Evolutionary conservation across 2,113 vertebrate species (phyloP).

Genomic region (Campylorhamphus procurvoides): DNA sequence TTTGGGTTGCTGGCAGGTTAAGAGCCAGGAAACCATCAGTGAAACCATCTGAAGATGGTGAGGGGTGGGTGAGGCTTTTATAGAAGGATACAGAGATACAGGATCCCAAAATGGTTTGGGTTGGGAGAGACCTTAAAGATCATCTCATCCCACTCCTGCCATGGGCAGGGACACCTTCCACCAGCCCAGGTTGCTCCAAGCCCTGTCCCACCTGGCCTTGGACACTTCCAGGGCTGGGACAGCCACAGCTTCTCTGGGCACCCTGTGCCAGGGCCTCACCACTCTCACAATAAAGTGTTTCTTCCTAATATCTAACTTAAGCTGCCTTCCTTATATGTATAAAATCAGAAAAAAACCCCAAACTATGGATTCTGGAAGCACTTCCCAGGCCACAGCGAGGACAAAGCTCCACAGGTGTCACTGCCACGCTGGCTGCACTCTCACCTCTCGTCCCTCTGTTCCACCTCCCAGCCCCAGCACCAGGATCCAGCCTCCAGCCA

Average conservation of each 20-base stretch:
- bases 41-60: background rate
- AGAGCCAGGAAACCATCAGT: background rate
- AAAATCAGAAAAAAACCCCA: background rate
- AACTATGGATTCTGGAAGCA: background rate
- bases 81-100: background rate
- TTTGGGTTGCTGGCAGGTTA: background rate
- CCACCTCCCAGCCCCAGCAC: background rate
- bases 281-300: background rate
- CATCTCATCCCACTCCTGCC: background rate
- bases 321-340: background rate
- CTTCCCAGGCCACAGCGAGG: rapidly evolving
- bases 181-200: background rate
- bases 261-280: background rate
- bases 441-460: background rate
- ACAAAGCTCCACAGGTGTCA: rapidly evolving
- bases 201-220: background rate
- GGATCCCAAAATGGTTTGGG: background rate
- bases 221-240: background rate
- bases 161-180: background rate
- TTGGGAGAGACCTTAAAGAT: background rate
- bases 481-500: background rate
- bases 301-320: background rate
- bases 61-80: background rate
- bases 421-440: rapidly evolving
- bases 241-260: background rate